Evolutionary conservation across 2,113 vertebrate species (phyloP).

Genomic region (Mus musculus): DNA sequence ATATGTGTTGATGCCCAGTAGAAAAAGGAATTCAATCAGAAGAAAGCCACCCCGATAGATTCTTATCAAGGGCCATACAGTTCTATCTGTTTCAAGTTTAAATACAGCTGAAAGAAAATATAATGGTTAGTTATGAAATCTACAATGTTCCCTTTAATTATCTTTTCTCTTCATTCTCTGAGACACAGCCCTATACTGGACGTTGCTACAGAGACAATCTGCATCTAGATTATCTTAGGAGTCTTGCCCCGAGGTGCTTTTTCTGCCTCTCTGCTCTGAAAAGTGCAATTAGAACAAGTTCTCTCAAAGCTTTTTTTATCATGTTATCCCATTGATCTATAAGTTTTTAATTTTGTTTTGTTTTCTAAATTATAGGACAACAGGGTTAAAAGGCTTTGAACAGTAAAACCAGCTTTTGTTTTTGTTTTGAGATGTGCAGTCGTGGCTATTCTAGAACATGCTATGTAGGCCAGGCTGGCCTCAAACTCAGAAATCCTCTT

Average conservation of each 20-base stretch:
- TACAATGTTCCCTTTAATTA: slow-evolving; percentile 33
- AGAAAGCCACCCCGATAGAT: slow-evolving; percentile 98
- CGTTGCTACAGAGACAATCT: slow-evolving; percentile 54
- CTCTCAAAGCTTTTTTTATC: slow-evolving; percentile 16
- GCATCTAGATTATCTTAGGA: slow-evolving; percentile 39
- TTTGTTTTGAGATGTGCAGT: not conserved
- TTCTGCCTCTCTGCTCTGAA: not conserved
- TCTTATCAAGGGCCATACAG: slow-evolving; percentile 95
- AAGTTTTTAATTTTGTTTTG: not conserved
- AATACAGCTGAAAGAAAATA: slow-evolving; percentile 88
- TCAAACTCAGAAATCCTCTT: not conserved
- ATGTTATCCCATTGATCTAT: not conserved
- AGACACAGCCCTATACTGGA: not conserved
- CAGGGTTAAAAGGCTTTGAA: slow-evolving; percentile 1
- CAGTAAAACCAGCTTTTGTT: not conserved
- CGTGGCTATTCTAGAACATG: not conserved
- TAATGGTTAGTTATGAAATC: slow-evolving; percentile 66
- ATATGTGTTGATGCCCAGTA: slow-evolving; percentile 97
- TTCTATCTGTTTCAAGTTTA: slow-evolving; percentile 88
- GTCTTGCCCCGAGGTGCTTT: not conserved
- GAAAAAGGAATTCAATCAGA: slow-evolving; percentile 98
- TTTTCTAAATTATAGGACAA: not conserved
- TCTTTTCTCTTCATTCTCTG: slow-evolving; percentile 55
- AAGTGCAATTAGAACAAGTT: slow-evolving; percentile 42
- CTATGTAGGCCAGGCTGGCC: not conserved